Evolutionary conservation across 2,797 vertebrate genomes (phyloP).

Genomic region (Lacerta agilis): DNA sequence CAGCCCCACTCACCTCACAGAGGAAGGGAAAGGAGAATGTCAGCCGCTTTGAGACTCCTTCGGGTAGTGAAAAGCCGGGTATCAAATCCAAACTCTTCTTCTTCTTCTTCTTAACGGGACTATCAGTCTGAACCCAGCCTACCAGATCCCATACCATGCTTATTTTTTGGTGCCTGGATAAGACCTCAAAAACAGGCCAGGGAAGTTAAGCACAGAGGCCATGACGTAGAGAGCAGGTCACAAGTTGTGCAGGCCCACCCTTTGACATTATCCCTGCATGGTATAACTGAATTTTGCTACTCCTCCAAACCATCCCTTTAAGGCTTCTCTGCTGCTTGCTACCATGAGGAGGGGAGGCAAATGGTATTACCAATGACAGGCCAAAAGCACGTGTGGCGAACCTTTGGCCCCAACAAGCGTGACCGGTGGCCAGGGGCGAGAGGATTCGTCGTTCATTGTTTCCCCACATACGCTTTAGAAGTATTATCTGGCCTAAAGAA

Average conservation of each 20-base stretch:
- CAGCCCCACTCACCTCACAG: too few species aligned
- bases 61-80: too few species aligned
- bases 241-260: neutral
- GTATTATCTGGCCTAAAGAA: neutral
- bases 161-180: neutral
- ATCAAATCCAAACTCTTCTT: too few species aligned
- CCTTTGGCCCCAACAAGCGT: too few species aligned
- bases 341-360: neutral
- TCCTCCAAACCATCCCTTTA: slow-evolving; percentile 46
- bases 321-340: neutral
- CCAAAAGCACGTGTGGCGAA: neutral
- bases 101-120: too few species aligned
- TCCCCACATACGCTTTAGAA: too few species aligned
- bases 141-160: neutral
- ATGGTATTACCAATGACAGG: neutral
- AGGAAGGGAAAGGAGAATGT: too few species aligned
- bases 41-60: too few species aligned
- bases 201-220: neutral
- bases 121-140: neutral
- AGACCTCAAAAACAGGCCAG: neutral
- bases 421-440: too few species aligned
- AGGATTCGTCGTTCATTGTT: too few species aligned
- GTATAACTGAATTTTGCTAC: slow-evolving; percentile 56
- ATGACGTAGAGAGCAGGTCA: neutral
- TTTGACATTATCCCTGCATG: slow-evolving; percentile 32